Percentiles rank a stretch among this genome's conserved stretches.
phyloP scores from a whole-genome alignment of 2,797 vertebrate species.

The Knipowitschia caucasica region DNA sequence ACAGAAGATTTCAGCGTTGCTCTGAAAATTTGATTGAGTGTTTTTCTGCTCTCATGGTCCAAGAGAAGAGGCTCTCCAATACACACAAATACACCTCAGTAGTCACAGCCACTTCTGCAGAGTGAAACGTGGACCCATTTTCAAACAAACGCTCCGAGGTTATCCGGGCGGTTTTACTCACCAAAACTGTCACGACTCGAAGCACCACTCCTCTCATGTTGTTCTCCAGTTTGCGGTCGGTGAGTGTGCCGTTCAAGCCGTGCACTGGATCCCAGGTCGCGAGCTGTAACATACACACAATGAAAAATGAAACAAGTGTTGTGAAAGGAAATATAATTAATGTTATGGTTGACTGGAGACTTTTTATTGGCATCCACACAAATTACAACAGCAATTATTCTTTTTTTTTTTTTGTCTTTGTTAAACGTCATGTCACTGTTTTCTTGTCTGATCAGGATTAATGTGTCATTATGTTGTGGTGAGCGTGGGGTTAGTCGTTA shows the following conservation, averaged over 20 bases:
- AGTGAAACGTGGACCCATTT: conserved; percentile 16
- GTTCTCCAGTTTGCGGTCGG: conserved; percentile 95
- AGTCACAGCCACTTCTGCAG: conserved; percentile 12
- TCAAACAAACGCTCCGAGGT: conserved; percentile 11
- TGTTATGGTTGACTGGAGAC: too few relatives aligned
- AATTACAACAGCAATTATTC: too few relatives aligned
- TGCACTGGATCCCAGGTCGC: conserved; percentile 95
- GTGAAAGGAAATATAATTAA: not conserved
- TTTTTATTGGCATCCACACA: too few relatives aligned
- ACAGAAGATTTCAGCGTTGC: conserved; percentile 9
- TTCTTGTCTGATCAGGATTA: too few relatives aligned
- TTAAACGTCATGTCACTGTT: too few relatives aligned
- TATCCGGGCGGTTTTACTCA: conserved; percentile 67
- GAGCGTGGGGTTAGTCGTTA: too few relatives aligned
- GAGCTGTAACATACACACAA: conserved; percentile 74
- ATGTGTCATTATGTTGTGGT: too few relatives aligned
- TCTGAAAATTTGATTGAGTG: too few relatives aligned
- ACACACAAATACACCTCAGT: conserved; percentile 14
- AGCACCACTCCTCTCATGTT: conserved; percentile 97
- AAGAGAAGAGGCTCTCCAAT: conserved; percentile 4
- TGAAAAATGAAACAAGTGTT: not conserved
- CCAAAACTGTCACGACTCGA: conserved; percentile 93
- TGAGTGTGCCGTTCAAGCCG: conserved; percentile 92
- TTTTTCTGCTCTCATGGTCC: conserved; percentile 4
- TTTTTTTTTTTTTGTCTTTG: too few relatives aligned